Percentiles rank a stretch among this genome's conserved stretches.
Conservation (phyloP, 2,113 vertebrate genomes). For the Calyptommatus sinebrachiatus region DNA sequence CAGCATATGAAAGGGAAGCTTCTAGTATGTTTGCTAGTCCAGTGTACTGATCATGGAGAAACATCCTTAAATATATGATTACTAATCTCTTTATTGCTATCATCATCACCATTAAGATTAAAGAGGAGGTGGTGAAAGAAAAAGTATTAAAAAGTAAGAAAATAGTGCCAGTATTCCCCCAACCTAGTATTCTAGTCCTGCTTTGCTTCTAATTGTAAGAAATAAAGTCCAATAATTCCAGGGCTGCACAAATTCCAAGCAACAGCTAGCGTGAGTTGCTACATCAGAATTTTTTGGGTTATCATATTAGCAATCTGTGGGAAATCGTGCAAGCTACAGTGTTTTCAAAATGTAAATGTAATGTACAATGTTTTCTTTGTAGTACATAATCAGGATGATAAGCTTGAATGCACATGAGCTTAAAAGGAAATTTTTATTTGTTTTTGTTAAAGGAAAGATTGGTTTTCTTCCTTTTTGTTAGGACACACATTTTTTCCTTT, state of each 20-base stretch:
- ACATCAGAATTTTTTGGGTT: conserved; percentile 5
- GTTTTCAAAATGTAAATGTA: conserved; percentile 5
- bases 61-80: background rate
- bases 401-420: background rate
- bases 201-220: background rate
- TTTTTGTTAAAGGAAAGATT: background rate
- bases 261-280: conserved; percentile 1
- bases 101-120: background rate
- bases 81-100: background rate
- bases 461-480: background rate
- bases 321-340: background rate
- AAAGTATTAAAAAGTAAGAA: background rate
- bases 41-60: background rate
- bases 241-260: background rate
- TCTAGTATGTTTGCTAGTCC: too few species aligned
- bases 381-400: background rate
- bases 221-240: background rate
- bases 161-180: background rate
- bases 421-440: conserved; percentile 11
- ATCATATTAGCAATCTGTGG: background rate
- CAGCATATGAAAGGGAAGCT: too few species aligned
- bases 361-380: conserved; percentile 20
- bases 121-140: background rate
- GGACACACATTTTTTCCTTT: background rate
- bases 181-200: too few species aligned